Evolutionary conservation across 1,140 invertebrate genomes (phyloP).

Genomic region (Drosophila santomea): DNA sequence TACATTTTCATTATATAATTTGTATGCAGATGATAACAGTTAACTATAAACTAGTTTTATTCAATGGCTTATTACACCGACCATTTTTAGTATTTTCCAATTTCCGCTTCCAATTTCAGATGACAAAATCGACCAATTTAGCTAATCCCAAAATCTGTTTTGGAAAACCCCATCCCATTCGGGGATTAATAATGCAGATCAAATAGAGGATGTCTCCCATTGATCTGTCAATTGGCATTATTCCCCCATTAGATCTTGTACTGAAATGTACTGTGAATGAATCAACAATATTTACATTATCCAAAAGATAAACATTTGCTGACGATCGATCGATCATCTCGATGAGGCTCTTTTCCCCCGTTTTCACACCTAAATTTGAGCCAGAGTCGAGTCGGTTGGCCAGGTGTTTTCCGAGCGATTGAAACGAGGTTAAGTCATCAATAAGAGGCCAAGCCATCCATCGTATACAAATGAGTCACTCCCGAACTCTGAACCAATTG

Average conservation of each 20-base stretch:
- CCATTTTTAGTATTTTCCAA: not conserved
- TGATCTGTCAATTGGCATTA: slow-evolving; percentile 64
- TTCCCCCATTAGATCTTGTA: slow-evolving; percentile 58
- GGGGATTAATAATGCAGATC: slow-evolving; percentile 11
- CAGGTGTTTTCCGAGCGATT: slow-evolving; percentile 58
- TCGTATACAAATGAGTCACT: slow-evolving; percentile 74
- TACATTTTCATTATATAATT: not conserved
- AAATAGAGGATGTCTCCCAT: slow-evolving; percentile 19
- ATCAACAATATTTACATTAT: slow-evolving; percentile 56
- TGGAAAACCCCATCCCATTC: slow-evolving; percentile 5
- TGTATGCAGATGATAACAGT: not conserved
- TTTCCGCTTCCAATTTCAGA: slow-evolving; percentile 1
- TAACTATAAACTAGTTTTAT: not conserved
- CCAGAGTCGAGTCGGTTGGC: slow-evolving; percentile 58
- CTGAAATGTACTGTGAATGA: slow-evolving; percentile 12
- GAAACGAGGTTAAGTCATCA: slow-evolving; percentile 80
- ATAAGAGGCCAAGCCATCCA: slow-evolving; percentile 61
- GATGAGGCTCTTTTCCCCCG: slow-evolving; percentile 38
- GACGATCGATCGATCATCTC: slow-evolving; percentile 64
- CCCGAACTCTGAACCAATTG: slow-evolving; percentile 18
- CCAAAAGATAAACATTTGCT: slow-evolving; percentile 45
- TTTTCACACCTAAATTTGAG: slow-evolving; percentile 66
- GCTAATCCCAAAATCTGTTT: slow-evolving; percentile 8
- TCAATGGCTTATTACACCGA: not conserved
- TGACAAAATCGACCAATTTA: not conserved